These are phyloP conservation scores for Aplocera efformata DNA, from an alignment of 2,888 invertebrate species.

Conservation along the genomic window DNA sequence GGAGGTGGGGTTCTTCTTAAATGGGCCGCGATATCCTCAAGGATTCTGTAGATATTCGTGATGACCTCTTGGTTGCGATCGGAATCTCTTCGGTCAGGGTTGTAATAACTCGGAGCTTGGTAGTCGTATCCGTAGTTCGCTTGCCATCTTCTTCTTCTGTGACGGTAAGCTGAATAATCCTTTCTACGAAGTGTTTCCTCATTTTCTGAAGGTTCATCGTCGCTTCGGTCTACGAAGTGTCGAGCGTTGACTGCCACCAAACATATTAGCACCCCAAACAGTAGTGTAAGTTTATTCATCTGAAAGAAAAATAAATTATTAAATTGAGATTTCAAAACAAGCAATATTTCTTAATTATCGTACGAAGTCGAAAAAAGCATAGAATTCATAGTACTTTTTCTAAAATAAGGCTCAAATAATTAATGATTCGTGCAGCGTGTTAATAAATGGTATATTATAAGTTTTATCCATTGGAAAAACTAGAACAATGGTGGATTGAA, in stretches of 20 bases:
- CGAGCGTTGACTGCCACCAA: slow-evolving; percentile 43
- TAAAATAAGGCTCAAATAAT: too few relatives aligned
- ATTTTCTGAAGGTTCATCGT: slow-evolving; percentile 33
- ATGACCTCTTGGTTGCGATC: slow-evolving; percentile 46
- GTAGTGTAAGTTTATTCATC: slow-evolving; percentile 51
- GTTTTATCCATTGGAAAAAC: too few relatives aligned
- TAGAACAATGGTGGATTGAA: too few relatives aligned
- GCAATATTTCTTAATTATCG: too few relatives aligned
- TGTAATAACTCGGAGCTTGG: slow-evolving; percentile 40
- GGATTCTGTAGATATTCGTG: slow-evolving; percentile 46
- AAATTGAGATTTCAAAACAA: slow-evolving; percentile 23
- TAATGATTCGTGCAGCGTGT: too few relatives aligned
- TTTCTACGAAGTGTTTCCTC: slow-evolving; percentile 28
- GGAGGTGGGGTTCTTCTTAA: slow-evolving; percentile 42
- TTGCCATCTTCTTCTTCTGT: slow-evolving; percentile 53
- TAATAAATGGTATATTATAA: too few relatives aligned
- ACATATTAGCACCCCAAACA: slow-evolving; percentile 43
- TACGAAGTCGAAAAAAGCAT: too few relatives aligned
- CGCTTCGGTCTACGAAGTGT: slow-evolving; percentile 39
- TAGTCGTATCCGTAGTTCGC: slow-evolving; percentile 52
- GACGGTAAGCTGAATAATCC: slow-evolving; percentile 39
- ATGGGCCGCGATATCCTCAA: slow-evolving; percentile 54
- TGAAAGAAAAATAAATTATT: slow-evolving; percentile 40
- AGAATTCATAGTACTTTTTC: too few relatives aligned
- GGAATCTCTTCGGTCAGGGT: slow-evolving; percentile 48